Base-by-base conservation (phyloP, 2,797 vertebrate species). In the Apogon hyalosoma region DNA sequence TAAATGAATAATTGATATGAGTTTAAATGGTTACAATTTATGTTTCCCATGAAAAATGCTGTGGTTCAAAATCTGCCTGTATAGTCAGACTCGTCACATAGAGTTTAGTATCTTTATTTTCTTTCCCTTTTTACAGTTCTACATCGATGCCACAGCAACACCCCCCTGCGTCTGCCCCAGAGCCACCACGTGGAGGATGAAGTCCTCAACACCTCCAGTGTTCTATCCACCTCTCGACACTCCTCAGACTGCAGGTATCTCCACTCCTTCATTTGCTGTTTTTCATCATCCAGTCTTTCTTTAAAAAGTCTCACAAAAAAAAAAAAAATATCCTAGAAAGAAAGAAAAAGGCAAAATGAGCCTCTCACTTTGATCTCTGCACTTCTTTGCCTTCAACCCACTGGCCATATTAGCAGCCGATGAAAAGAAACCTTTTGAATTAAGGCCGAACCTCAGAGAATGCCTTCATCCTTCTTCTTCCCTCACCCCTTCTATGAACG, bases 181-280 rank as follows among this genome's bases (percentile, higher is more conserved):
- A 89, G 75, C 69, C 93, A 92, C 76, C 89, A 92, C 14, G 90
- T 93, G 28, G 93, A 95, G 63, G 94, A 93, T 10, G 94, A 95
- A 73, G 86, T 94, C 70, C 75, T 93, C 84, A 92, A 45, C 83
- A 82, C 79, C 49, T 91, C 94, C 0, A 57, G 81, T 0, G 72
- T 91, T 42, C 87, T 94, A 62, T 90, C 92, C 56, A 73, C 79
- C n/a, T 75, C 89, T 41, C 75, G 60, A 9, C 82, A 88, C 28
- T 4, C 79, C 4, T 68, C 85, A 12, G 91, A 93, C 67, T 81
- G 31, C 92, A 92, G 92, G 93, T 94, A 73, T 38, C 42, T 36
- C 31, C 28, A 31, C 10, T 6, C 13, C 41, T 59, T 24, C 11
- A 13, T 40, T n/a, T 3, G 54, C 8, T 43, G 2, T n/a, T 52